These are phyloP conservation scores for Lissonota sp. DNA, from an alignment of 2,888 invertebrate species.

Conservation along the genomic window DNA sequence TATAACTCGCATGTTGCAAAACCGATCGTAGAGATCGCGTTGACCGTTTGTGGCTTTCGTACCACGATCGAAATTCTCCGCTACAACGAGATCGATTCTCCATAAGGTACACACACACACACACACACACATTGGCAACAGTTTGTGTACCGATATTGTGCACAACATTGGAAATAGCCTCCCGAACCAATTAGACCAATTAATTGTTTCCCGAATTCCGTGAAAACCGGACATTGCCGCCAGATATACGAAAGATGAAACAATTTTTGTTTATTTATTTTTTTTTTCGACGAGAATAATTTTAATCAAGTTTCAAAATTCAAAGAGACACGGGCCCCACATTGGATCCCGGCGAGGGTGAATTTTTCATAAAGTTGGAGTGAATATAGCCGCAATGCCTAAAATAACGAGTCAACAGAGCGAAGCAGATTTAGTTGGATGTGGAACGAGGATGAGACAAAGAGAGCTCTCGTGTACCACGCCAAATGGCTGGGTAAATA, in stretches of 20 bases:
- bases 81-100: conserved; percentile 1
- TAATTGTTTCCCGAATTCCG: background rate
- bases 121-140: background rate
- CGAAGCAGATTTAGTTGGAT: background rate
- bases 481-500: conserved; percentile 43
- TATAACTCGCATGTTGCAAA: conserved; percentile 18
- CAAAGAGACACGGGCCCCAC: conserved; percentile 10
- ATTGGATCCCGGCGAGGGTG: background rate
- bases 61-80: conserved; percentile 18
- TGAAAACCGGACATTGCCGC: background rate
- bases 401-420: conserved; percentile 17
- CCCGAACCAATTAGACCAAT: conserved; percentile 8
- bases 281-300: background rate
- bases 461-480: background rate
- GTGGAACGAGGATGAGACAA: background rate
- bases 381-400: background rate
- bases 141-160: background rate
- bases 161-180: background rate
- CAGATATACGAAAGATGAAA: background rate
- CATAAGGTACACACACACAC: background rate
- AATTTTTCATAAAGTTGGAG: conserved; percentile 4
- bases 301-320: conserved; percentile 16
- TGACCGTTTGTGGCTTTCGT: conserved; percentile 28
- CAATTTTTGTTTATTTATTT: no score
- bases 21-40: conserved; percentile 25